Percentiles rank a stretch among this genome's conserved stretches.
These are phyloP conservation scores for Oncorhynchus nerka DNA, from an alignment of 2,113 vertebrate genomes.

Conservation along the genomic window DNA sequence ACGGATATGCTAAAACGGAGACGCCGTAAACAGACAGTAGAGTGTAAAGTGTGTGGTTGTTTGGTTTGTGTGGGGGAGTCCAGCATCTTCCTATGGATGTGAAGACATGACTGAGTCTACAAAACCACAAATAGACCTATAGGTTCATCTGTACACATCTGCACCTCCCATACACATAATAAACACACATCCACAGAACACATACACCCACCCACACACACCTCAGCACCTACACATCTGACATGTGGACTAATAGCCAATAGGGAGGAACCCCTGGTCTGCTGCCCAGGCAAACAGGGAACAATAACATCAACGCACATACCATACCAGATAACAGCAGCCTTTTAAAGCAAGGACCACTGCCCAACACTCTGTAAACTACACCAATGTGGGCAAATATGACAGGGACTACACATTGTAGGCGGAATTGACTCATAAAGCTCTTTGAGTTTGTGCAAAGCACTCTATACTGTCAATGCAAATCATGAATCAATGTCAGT, in stretches of 20 bases:
- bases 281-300: neutral
- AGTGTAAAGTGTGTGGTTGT: neutral
- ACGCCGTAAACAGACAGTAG: neutral
- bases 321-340: too few relatives aligned
- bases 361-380: neutral
- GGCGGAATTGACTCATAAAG: neutral
- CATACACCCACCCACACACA: constrained; percentile 1
- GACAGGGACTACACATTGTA: neutral
- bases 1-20: neutral
- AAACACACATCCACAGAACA: neutral
- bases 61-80: neutral
- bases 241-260: neutral
- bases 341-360: too few relatives aligned
- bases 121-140: neutral
- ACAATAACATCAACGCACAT: too few relatives aligned
- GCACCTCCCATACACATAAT: neutral
- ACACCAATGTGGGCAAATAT: constrained; percentile 5
- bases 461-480: too few relatives aligned
- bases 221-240: neutral
- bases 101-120: too few relatives aligned
- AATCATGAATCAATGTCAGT: too few relatives aligned
- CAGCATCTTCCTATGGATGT: too few relatives aligned
- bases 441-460: too few relatives aligned
- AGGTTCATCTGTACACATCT: neutral
- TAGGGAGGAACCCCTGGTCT: neutral